Conservation (phyloP, 1,140 invertebrate species). For the Saccostrea echinata region DNA sequence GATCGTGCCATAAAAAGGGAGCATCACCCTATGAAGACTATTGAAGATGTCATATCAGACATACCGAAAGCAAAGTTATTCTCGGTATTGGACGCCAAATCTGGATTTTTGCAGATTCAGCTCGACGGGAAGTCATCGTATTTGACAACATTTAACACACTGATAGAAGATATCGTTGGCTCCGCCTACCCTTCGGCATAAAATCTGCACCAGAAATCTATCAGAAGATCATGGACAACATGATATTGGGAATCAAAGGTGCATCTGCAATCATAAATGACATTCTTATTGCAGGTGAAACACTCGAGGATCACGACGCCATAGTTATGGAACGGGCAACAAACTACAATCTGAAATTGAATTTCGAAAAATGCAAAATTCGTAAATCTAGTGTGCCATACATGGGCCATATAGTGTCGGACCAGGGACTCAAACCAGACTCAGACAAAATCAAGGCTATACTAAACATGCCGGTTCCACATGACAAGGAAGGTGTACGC, state of each 20-base stretch:
- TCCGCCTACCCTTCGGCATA: too few species aligned
- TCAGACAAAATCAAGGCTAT: slow-evolving; percentile 75
- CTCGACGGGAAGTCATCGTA: too few species aligned
- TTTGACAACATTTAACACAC: too few species aligned
- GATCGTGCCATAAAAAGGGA: too few species aligned
- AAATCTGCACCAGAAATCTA: slow-evolving; percentile 71
- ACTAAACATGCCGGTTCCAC: slow-evolving; percentile 49
- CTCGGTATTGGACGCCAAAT: too few species aligned
- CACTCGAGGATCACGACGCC: slow-evolving; percentile 58
- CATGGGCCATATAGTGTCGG: slow-evolving; percentile 75
- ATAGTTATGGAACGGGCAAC: slow-evolving; percentile 76
- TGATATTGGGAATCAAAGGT: slow-evolving; percentile 34
- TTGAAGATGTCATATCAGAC: too few species aligned
- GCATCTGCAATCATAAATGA: slow-evolving; percentile 76
- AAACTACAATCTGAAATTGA: slow-evolving; percentile 64
- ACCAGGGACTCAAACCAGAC: slow-evolving; percentile 76
- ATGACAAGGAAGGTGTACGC: slow-evolving; percentile 48
- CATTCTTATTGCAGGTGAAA: slow-evolving; percentile 55
- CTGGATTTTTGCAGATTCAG: too few species aligned
- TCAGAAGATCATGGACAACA: slow-evolving; percentile 68
- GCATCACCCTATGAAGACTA: too few species aligned
- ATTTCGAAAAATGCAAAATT: slow-evolving; percentile 57
- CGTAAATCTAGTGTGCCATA: slow-evolving; percentile 47
- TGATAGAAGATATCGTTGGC: too few species aligned
- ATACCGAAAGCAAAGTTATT: too few species aligned